Conservation (phyloP, 2,888 invertebrate species). For the Taphrorychus bicolor region DNA sequence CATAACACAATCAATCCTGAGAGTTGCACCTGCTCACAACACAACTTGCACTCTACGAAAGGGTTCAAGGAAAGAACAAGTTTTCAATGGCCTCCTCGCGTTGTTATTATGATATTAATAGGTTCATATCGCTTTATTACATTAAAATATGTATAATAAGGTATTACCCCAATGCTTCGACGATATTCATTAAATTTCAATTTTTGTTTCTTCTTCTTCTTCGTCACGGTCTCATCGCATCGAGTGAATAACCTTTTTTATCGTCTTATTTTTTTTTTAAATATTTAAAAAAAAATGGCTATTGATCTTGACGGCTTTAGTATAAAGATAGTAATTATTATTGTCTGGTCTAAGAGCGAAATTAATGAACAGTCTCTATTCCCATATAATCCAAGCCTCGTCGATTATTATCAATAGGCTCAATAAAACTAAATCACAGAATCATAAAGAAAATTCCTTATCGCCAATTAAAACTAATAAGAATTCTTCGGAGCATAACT, state of each 20-base stretch:
- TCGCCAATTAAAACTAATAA: slow-evolving; percentile 43
- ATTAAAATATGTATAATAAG: slow-evolving; percentile 35
- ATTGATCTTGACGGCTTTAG: no score
- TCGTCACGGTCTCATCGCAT: neutral
- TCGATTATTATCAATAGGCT: slow-evolving; percentile 25
- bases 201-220: neutral
- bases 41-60: slow-evolving; percentile 38
- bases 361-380: neutral
- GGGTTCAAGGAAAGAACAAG: slow-evolving; percentile 41
- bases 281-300: no score
- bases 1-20: slow-evolving; percentile 41
- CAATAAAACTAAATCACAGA: slow-evolving; percentile 36
- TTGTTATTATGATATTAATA: slow-evolving; percentile 36
- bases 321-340: no score
- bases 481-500: slow-evolving; percentile 37
- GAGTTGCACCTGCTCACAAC: slow-evolving; percentile 41
- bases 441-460: slow-evolving; percentile 39
- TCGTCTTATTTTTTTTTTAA: neutral
- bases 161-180: neutral
- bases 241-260: slow-evolving; percentile 4
- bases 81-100: slow-evolving; percentile 37
- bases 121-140: slow-evolving; percentile 32
- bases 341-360: no score
- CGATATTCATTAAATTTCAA: neutral
- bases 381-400: neutral